A percentile compares a stretch with the other conserved stretches of the same genome.
Conservation (phyloP, 1,140 invertebrate species). For the Dryas iulia region DNA sequence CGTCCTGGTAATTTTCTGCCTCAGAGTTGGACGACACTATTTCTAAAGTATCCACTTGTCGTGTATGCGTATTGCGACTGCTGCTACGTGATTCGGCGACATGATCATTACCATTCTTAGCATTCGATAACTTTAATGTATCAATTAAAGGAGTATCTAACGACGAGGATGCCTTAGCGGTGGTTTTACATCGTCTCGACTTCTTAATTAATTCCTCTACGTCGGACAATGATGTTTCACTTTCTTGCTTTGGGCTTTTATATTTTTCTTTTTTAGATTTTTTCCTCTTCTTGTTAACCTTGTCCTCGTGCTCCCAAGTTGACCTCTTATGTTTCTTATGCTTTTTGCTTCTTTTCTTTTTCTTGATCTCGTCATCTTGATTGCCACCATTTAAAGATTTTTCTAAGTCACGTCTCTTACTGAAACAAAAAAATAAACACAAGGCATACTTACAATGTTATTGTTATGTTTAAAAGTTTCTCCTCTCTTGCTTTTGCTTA, state of each 20-base stretch:
- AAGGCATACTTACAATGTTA: constrained; percentile 47
- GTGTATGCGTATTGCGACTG: constrained; percentile 46
- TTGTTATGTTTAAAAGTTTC: constrained; percentile 11
- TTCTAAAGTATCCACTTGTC: constrained; percentile 74
- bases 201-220: constrained; percentile 64
- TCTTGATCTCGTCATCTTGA: constrained; percentile 52
- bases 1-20: constrained; percentile 84
- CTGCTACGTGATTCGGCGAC: constrained; percentile 59
- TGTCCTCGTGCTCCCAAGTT: constrained; percentile 51
- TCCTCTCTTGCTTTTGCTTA: constrained; percentile 33
- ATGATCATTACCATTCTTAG: constrained; percentile 52
- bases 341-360: constrained; percentile 80
- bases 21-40: constrained; percentile 87
- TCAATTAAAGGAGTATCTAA: constrained; percentile 38
- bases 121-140: constrained; percentile 39
- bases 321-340: constrained; percentile 77
- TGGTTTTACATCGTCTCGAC: constrained; percentile 42
- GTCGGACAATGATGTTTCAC: constrained; percentile 69
- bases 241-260: constrained; percentile 54
- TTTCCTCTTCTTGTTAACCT: constrained; percentile 51
- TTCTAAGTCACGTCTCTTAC: constrained; percentile 44
- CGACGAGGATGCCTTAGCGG: constrained; percentile 30
- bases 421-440: constrained; percentile 50
- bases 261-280: constrained; percentile 62
- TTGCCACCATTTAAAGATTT: constrained; percentile 42